These are phyloP conservation scores for Xanthostigma xanthostigma DNA, from an alignment of 2,888 invertebrate genomes.

Conservation along the genomic window DNA sequence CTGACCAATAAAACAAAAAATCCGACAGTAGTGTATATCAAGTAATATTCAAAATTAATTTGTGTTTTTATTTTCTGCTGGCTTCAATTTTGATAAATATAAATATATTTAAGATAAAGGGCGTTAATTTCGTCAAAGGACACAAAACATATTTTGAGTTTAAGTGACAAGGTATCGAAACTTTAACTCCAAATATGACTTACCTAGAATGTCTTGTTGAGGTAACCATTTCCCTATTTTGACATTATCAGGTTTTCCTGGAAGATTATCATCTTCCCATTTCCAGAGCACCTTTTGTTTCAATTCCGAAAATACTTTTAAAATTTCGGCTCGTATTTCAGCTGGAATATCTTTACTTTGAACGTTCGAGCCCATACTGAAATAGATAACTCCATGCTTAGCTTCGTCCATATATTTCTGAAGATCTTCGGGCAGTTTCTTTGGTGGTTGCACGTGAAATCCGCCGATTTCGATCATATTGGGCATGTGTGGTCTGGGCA, in stretches of 20 bases:
- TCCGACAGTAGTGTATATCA: no score
- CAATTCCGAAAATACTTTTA: conserved; percentile 21
- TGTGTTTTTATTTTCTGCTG: no score
- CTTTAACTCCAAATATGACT: no score
- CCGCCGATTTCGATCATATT: conserved; percentile 22
- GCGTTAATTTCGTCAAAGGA: no score
- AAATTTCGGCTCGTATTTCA: conserved; percentile 15
- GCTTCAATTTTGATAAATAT: no score
- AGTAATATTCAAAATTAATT: no score
- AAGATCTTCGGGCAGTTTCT: conserved; percentile 12
- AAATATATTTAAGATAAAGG: no score
- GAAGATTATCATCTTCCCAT: conserved; percentile 30
- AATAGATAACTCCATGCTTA: conserved; percentile 22
- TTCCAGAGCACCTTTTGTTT: conserved; percentile 32
- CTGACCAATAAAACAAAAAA: no score
- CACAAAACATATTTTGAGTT: no score
- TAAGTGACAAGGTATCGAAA: no score
- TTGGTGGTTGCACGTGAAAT: conserved; percentile 16
- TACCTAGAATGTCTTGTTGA: conserved; percentile 23
- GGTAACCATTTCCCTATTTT: conserved; percentile 23
- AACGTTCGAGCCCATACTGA: conserved; percentile 24
- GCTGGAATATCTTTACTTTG: conserved; percentile 18
- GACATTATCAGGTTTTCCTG: conserved; percentile 26
- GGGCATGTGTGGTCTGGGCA: conserved; percentile 20
- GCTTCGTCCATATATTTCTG: conserved; percentile 20